Evolutionary conservation across 2,888 invertebrate genomes (phyloP).

Genomic region (Abrostola tripartita): DNA sequence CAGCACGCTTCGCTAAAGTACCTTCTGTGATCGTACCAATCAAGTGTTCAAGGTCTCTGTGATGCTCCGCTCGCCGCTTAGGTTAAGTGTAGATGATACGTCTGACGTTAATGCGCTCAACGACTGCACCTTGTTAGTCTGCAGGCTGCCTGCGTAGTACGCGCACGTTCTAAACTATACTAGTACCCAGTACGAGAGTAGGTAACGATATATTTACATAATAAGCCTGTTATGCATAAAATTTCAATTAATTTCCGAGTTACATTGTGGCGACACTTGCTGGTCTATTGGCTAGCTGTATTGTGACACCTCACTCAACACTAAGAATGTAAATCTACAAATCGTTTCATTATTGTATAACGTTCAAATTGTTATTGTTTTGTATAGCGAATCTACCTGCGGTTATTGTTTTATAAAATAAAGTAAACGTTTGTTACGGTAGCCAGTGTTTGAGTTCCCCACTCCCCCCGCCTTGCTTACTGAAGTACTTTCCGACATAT

Average conservation of each 20-base stretch:
- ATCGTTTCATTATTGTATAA: constrained; percentile 15
- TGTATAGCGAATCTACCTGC: constrained; percentile 20
- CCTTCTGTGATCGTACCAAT: constrained; percentile 2
- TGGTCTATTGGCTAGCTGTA: background rate
- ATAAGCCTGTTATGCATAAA: too few relatives aligned
- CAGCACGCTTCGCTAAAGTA: constrained; percentile 3
- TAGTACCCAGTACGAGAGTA: constrained; percentile 7
- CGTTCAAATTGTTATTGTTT: constrained; percentile 18
- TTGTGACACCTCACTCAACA: background rate
- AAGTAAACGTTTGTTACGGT: constrained; percentile 42
- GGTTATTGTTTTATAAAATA: constrained; percentile 29
- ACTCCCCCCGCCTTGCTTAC: background rate
- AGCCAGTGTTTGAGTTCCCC: constrained; percentile 8
- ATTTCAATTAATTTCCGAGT: too few relatives aligned
- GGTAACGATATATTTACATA: background rate
- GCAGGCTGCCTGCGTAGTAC: constrained; percentile 1
- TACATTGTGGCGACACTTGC: background rate
- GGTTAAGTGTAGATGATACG: constrained; percentile 4
- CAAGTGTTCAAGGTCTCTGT: constrained; percentile 14
- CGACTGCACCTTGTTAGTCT: constrained; percentile 1
- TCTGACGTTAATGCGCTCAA: background rate
- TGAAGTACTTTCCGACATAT: too few relatives aligned
- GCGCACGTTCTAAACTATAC: constrained; percentile 1
- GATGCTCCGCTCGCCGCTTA: constrained; percentile 10
- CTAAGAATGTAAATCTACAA: constrained; percentile 5